phyloP scores from a whole-genome alignment of 1,140 invertebrate genomes.

The Chymomyza costata region DNA sequence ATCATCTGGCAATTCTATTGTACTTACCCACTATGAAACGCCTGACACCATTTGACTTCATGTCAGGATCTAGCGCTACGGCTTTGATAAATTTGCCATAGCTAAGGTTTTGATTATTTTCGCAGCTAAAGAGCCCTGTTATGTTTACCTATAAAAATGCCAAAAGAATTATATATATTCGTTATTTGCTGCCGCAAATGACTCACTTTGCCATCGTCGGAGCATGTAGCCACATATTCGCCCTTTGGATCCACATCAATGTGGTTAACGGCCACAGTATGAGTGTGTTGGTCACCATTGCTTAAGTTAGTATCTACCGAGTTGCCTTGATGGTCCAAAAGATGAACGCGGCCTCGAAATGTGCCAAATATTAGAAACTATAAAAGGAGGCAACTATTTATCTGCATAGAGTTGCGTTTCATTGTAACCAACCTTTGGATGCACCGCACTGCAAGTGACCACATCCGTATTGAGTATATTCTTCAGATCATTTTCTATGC shows the following conservation, averaged over 20 bases:
- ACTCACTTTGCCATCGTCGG: conserved; percentile 92
- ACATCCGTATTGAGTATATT: conserved; percentile 91
- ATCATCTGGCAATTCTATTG: conserved; percentile 7
- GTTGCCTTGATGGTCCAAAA: conserved; percentile 95
- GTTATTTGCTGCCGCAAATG: background rate
- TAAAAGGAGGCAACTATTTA: conserved; percentile 50
- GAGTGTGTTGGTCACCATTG: conserved; percentile 81
- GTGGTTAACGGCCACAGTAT: conserved; percentile 93
- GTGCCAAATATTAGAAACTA: conserved; percentile 95
- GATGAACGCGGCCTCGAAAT: conserved; percentile 91
- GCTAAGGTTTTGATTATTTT: conserved; percentile 87
- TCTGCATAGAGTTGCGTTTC: background rate
- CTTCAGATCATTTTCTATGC: conserved; percentile 90
- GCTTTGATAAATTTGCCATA: conserved; percentile 90
- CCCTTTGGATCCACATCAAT: conserved; percentile 95
- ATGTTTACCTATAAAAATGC: conserved; percentile 76
- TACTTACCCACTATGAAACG: conserved; percentile 88
- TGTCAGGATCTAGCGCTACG: conserved; percentile 90
- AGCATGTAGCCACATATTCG: conserved; percentile 86
- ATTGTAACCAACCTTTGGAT: conserved; percentile 84
- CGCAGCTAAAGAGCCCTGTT: conserved; percentile 87
- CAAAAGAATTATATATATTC: background rate
- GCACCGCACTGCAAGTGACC: conserved; percentile 90
- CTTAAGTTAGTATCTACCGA: conserved; percentile 78
- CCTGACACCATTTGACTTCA: conserved; percentile 83